Evolutionary conservation across 1,140 invertebrate genomes (phyloP).

Genomic region (Scaptomyza graminum): DNA sequence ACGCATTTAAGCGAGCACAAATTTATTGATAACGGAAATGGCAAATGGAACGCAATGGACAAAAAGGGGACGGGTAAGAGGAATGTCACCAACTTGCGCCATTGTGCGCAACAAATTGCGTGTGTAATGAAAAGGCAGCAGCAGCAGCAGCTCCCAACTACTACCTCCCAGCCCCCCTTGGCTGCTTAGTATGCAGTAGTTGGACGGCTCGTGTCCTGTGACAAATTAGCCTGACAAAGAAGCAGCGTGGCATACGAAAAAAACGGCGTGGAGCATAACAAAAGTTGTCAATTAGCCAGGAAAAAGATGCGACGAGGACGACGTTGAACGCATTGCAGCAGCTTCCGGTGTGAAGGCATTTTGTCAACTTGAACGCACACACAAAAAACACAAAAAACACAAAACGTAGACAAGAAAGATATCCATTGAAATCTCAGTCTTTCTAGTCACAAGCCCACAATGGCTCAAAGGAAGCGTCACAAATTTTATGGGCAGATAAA

Average conservation of each 20-base stretch:
- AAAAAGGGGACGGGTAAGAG: conserved; percentile 33
- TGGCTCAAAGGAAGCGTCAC: conserved; percentile 26
- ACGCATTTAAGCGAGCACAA: conserved; percentile 65
- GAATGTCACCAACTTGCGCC: conserved; percentile 37
- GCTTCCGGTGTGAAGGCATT: conserved; percentile 80
- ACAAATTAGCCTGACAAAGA: conserved; percentile 73
- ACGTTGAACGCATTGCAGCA: conserved; percentile 73
- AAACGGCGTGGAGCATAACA: conserved; percentile 15
- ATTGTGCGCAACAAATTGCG: conserved; percentile 76
- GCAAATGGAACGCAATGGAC: neutral
- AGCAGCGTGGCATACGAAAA: conserved; percentile 41
- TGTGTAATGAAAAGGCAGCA: conserved; percentile 69
- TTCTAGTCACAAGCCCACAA: conserved; percentile 29
- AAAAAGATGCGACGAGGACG: conserved; percentile 23
- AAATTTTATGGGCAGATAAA: neutral
- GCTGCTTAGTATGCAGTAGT: conserved; percentile 12
- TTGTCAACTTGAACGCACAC: conserved; percentile 68
- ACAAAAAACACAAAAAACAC: too few relatives aligned
- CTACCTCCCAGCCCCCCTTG: neutral
- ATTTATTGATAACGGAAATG: conserved; percentile 77
- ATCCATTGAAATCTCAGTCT: neutral
- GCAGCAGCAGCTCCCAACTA: conserved; percentile 5
- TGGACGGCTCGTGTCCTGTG: conserved; percentile 58
- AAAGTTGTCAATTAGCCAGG: conserved; percentile 62
- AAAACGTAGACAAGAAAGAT: conserved; percentile 21